A percentile compares a stretch with the other conserved stretches of the same genome.
Evolutionary conservation across 2,888 invertebrate genomes (phyloP).

Genomic region (Deilephila porcellus): DNA sequence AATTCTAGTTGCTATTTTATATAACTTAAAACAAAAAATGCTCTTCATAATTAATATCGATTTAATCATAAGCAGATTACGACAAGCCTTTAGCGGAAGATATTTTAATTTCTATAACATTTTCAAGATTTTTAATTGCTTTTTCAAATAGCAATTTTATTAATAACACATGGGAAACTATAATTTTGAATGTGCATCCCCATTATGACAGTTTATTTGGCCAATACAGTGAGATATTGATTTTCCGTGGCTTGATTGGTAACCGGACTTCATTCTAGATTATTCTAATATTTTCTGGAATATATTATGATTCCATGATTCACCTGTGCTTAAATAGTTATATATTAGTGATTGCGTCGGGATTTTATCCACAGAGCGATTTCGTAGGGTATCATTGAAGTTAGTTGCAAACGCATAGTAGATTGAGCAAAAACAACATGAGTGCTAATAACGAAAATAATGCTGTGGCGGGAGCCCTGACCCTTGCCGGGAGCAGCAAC

Average conservation of each 20-base stretch:
- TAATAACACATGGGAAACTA: neutral
- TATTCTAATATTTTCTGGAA: constrained; percentile 23
- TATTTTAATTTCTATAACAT: no score
- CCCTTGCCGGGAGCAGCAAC: constrained; percentile 52
- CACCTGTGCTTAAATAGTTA: no score
- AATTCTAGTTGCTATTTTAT: no score
- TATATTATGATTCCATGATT: neutral
- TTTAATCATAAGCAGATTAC: no score
- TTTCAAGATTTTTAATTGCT: no score
- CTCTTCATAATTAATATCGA: no score
- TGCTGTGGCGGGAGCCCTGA: constrained; percentile 59
- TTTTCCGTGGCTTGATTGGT: neutral
- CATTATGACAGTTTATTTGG: constrained; percentile 7
- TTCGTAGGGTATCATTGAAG: neutral
- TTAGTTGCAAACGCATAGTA: neutral
- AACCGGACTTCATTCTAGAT: neutral
- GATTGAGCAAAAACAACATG: constrained; percentile 51
- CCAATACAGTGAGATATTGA: constrained; percentile 10
- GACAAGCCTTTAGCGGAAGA: no score
- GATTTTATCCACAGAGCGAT: neutral
- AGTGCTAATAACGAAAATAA: constrained; percentile 56
- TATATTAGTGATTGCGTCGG: constrained; percentile 4
- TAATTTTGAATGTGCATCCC: neutral
- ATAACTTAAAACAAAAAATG: no score
- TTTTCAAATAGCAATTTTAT: no score